phyloP scores from a whole-genome alignment of 2,113 vertebrate species.

The Sisor rabdophorus region DNA sequence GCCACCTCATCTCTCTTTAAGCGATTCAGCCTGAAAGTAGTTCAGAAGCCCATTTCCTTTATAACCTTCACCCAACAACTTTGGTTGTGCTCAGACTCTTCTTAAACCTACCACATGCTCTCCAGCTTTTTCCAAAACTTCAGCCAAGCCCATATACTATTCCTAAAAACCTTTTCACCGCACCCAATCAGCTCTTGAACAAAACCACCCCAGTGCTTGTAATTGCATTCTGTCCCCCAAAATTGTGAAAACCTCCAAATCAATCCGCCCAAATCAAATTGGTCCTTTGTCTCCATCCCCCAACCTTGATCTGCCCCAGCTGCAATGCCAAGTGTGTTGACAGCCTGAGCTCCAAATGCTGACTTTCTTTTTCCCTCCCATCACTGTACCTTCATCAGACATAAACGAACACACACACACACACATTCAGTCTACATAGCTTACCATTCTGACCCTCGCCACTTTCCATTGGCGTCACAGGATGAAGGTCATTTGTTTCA shows the following conservation, averaged over 20 bases:
- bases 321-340: constrained; percentile 57
- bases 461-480: not conserved
- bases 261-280: not conserved
- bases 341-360: constrained; percentile 46
- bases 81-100: not conserved
- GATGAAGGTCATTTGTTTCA: not conserved
- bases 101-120: not conserved
- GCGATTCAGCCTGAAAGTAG: no score
- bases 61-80: not conserved
- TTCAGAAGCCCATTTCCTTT: not conserved
- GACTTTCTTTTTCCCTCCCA: constrained; percentile 22
- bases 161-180: not conserved
- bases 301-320: constrained; percentile 51
- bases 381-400: constrained; percentile 29
- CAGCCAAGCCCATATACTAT: not conserved
- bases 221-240: not conserved
- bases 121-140: not conserved
- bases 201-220: not conserved
- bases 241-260: not conserved
- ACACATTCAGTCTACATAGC: not conserved
- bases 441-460: not conserved
- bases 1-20: no score
- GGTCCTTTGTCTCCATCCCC: not conserved
- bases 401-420: not conserved
- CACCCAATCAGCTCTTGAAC: not conserved